Evolutionary conservation across 1,140 invertebrate species (phyloP), one percentile per base, ranked within the genome.

Genomic region (Chrysoperla carnea): DNA sequence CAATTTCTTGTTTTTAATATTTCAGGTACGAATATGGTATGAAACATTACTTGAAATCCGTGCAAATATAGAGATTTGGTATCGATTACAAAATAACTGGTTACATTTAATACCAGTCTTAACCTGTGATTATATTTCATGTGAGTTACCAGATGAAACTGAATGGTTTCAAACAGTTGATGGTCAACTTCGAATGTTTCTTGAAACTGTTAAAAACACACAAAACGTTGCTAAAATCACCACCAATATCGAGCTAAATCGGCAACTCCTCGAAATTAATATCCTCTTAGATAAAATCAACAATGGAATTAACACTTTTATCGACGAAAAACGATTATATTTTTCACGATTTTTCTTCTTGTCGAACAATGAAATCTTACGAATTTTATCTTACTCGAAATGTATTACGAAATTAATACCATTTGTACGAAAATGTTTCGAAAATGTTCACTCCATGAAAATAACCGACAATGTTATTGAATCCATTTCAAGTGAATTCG

Each of bases 291-390:
- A 88, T 46, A 75, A 73, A 60, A 80, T 90, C 14, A 82, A 89
- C 46, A 81, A 81, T 43, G 90, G 90, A 12, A 78, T 96, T 8
- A 81, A 86, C 53, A 76, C 81, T 49, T 95, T 95, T 61, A 66
- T 95, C 37, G 89, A 95, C 60, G 88, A 84, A 56, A 94, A 95
- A 60, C 70, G 91, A 43, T 62, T 93, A 2, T 91, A 75, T 56
- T 96, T 94, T 58, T 81, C 90, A 1, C 69, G 90, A 56, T 92
- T 96, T 57, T 95, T 93, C 65, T 96, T 95, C 55, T 65, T 96
- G 29, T 94, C 90, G 6, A 94, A 94, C 56, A 88, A 94, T 53
- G 91, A 95, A 66, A 84, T 96, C 75, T 66, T 95, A 17, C 88
- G 94, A 62, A 94, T 96, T 53, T 63, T 96, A 36, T 91, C 89